Evolutionary conservation across 2,797 vertebrate genomes (phyloP).

Genomic region (Kryptolebias ocellatus): DNA sequence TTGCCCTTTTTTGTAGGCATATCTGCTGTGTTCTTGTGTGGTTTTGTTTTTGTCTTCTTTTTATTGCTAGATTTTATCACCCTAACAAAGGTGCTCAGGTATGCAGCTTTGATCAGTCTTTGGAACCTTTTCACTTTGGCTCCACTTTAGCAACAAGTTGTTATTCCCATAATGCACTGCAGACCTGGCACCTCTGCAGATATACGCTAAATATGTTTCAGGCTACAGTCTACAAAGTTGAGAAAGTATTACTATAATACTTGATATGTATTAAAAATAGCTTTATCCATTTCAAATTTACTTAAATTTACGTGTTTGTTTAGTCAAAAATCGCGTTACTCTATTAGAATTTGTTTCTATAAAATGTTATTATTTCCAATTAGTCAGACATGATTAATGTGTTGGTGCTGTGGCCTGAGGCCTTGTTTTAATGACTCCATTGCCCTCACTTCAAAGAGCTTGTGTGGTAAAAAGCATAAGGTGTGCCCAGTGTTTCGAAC

Average conservation of each 20-base stretch:
- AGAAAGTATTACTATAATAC: background rate
- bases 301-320: background rate
- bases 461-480: constrained; percentile 21
- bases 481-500: constrained; percentile 21
- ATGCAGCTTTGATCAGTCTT: constrained; percentile 73
- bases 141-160: constrained; percentile 68
- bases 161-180: constrained; percentile 64
- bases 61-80: constrained; percentile 67
- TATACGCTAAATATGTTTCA: background rate
- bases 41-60: constrained; percentile 58
- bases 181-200: constrained; percentile 6
- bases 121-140: constrained; percentile 72
- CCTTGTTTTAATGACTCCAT: constrained; percentile 50
- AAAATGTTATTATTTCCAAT: constrained; percentile 44
- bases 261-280: background rate
- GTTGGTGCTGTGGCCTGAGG: constrained; percentile 38
- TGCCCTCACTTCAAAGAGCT: constrained; percentile 51
- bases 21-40: constrained; percentile 42
- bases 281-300: background rate
- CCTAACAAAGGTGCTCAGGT: constrained; percentile 69
- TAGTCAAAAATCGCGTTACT: background rate
- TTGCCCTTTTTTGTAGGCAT: constrained; percentile 42
- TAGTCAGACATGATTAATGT: constrained; percentile 41
- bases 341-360: constrained; percentile 9
- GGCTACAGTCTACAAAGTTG: background rate